Evolutionary conservation across 2,797 vertebrate genomes (phyloP), one percentile per base, ranked within the genome.

Genomic region (Enteromius thamalakanensis): DNA sequence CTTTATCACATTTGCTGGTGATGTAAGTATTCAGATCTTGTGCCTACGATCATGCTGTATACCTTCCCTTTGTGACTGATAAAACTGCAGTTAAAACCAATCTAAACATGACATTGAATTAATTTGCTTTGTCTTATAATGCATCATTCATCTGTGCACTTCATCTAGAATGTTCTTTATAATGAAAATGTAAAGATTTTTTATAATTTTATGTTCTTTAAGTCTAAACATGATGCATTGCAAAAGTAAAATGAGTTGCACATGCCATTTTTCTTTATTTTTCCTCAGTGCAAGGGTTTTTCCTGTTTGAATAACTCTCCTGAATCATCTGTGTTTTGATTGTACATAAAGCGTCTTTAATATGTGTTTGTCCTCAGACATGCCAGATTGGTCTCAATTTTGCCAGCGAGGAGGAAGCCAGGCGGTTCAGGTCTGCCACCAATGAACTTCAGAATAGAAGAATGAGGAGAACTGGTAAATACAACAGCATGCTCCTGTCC

Each of bases 351-450:
- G n/a, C 53, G 9, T 67, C 8, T 32, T 77, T 29, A 64, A 11
- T 87, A 84, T 77, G 21, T 67, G 17, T 53, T 37, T 15, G 26
- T 79, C 42, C 45, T n/a, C 87, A 94, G 94, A 80, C 86, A 23
- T 96, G 94, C 94, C 97, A 98, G 93, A 94, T 98, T 92, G 97
- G 97, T 91, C 94, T 99, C 92, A 99, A 99, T 94, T 99, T 98
- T 93, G 95, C 97, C 92, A 97, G 82, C 84, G 97, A 98, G 93
- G 97, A 98, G 90, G 98, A 99, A 93, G 93, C 95, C 91, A 97
- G 96, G 91, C 95, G 92, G 87, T 98, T 99, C 92, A 92, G 94
- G 70, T 87, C 84, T 88, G 89, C 93, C 37, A 53, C 96, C 87
- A 84, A 83, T 23, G 97, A 98, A 3, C 91, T 98, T 65, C 58